Evolutionary conservation across 2,797 vertebrate genomes (phyloP).

Genomic region (Siniperca scherzeri): DNA sequence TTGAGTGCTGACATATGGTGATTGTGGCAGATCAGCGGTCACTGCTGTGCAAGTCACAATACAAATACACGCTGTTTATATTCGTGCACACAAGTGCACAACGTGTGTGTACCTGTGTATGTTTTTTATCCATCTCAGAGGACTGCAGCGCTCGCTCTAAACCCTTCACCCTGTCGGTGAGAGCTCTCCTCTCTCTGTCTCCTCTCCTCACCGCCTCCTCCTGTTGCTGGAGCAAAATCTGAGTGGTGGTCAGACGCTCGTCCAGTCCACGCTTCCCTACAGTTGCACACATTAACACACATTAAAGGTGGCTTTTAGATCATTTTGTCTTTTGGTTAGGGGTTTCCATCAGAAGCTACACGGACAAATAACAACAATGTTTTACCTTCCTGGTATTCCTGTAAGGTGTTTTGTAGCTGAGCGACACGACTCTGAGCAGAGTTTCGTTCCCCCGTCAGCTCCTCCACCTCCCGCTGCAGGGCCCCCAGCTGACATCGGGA

Average conservation of each 20-base stretch:
- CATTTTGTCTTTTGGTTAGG: neutral
- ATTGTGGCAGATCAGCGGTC: slow-evolving; percentile 20
- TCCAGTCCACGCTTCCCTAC: slow-evolving; percentile 86
- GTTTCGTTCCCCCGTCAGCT: slow-evolving; percentile 87
- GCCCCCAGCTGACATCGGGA: slow-evolving; percentile 82
- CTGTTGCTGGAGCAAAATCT: slow-evolving; percentile 87
- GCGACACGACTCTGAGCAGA: slow-evolving; percentile 72
- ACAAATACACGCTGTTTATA: slow-evolving; percentile 20
- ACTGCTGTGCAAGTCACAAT: slow-evolving; percentile 34
- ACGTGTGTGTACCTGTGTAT: slow-evolving; percentile 84
- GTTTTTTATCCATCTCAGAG: slow-evolving; percentile 83
- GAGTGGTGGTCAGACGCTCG: slow-evolving; percentile 84
- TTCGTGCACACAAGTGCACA: slow-evolving; percentile 6
- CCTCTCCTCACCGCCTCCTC: slow-evolving; percentile 87
- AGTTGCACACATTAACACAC: neutral
- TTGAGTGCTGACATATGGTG: slow-evolving; percentile 68
- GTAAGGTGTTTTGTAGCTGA: slow-evolving; percentile 88
- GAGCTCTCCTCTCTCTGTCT: slow-evolving; percentile 87
- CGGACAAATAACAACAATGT: neutral
- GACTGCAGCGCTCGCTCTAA: slow-evolving; percentile 88
- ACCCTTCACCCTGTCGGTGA: slow-evolving; percentile 84
- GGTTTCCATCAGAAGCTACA: neutral
- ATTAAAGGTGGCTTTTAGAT: neutral
- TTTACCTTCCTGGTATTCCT: slow-evolving; percentile 90
- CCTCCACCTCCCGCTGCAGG: slow-evolving; percentile 86